phyloP scores from a whole-genome alignment of 2,888 invertebrate species.

The Orthonevra nobilis region DNA sequence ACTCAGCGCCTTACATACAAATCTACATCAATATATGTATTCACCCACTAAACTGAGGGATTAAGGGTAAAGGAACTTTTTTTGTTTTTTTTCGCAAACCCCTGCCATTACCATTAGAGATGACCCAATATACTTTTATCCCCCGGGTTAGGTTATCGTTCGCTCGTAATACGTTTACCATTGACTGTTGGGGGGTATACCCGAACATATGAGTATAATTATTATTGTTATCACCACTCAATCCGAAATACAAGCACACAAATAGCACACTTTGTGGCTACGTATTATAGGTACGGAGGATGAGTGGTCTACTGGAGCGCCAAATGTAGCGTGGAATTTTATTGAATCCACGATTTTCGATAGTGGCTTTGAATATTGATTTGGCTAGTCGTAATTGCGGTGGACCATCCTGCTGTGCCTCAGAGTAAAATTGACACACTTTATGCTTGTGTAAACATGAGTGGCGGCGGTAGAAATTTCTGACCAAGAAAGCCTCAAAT shows the following conservation, averaged over 20 bases:
- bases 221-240: conserved; percentile 54
- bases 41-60: no score
- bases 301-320: conserved; percentile 3
- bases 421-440: conserved; percentile 59
- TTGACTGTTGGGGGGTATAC: conserved; percentile 65
- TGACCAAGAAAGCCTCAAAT: conserved; percentile 53
- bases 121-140: conserved; percentile 47
- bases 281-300: not conserved
- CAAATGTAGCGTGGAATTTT: conserved; percentile 66
- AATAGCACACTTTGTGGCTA: conserved; percentile 48
- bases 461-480: conserved; percentile 29
- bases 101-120: conserved; percentile 10
- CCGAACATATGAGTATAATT: no score
- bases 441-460: conserved; percentile 15
- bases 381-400: conserved; percentile 24
- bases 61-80: not conserved
- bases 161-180: conserved; percentile 66
- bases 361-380: conserved; percentile 66
- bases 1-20: no score
- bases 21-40: no score
- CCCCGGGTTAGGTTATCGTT: conserved; percentile 57
- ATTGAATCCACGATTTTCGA: conserved; percentile 66
- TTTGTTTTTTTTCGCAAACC: conserved; percentile 5
- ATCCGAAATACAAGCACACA: conserved; percentile 29
- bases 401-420: conserved; percentile 18